Evolutionary conservation across 2,888 invertebrate species (phyloP), one percentile per base, ranked within the genome.

Genomic region (Lissonota sp.): DNA sequence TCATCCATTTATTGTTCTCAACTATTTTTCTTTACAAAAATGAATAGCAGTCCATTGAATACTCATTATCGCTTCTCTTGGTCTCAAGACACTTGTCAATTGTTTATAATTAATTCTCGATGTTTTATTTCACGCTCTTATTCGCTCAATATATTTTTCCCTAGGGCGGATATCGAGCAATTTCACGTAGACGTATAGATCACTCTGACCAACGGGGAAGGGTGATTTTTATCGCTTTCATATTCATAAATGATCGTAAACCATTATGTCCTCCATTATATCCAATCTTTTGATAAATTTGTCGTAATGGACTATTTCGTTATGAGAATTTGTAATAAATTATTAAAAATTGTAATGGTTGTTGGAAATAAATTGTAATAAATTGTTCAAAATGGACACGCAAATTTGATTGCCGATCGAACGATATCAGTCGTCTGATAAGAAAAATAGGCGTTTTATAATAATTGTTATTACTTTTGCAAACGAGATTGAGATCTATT

Each of bases 211-310:
- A 37, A 12, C 64, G 46, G 44, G 39, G 14, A 57, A 74, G 79
- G 74, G 74, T 79, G 74, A 74, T 74, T 79, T 78, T 79, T 73
- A 79, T 79, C 79, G 49, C 37, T 14, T 49, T 63, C 69, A 79
- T 70, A 75, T 79, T 70, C 58, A 70, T 69, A 69, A 79, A 74
- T 57, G 63, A 42, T 58, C 39, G 64, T n/a, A n/a, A 62, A 69
- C 67, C 62, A n/a, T 79, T 55, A 12, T 39, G 6, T 10, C 5
- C 53, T 40, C 51, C 4, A 26, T 26, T 53, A 53, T 12, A 4
- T n/a, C 51, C 4, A 12, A 46, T 49, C 26, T 26, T 26, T 26
- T 26, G 3, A 26, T 26, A 26, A 26, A 26, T 26, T 26, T 26
- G 26, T 26, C 3, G 26, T 26, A 26, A 26, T 26, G 26, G 26